Base-by-base conservation (phyloP, 2,113 vertebrate species). In the Stigmatopora nigra region DNA sequence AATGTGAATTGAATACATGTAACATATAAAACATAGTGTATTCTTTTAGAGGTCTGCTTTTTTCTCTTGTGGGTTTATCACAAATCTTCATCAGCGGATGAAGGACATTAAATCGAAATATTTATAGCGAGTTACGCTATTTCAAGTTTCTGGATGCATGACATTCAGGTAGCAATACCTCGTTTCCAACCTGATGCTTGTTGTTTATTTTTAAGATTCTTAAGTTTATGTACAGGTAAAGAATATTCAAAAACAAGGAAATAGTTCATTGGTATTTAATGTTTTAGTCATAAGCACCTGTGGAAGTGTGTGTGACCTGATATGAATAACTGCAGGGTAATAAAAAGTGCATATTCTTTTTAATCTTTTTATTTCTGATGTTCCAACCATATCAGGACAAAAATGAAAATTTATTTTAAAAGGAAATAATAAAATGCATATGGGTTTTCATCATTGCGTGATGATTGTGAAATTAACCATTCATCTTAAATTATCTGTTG, bases 241-340 rank as follows among this genome's bases (percentile, higher is more conserved):
- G 58, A 61, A 60, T 19, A 52, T 47, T 19, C n/a, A 20, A 62
- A 53, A 62, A 52, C 31, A 17, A 12, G 31, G n/a, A 12, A 64
- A 59, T 3, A 10, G 36, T 67, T 62, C 48, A 55, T 3, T 44
- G 10, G 69, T 60, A 15, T 12, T 12, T 12, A 0, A 13, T 48
- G 49, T 31, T 63, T 63, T 17, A 46, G 65, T 47, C 25, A 65
- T 52, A 19, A 31, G 44, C 14, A 46, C 63, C 65, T 78, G 71
- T 69, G 68, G 66, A 71, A 59, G 61, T 63, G 25, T 63, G 25
- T 38, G 46, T 35, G 14, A 66, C 36, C 45, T 71, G 57, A 31
- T 71, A 72, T 72, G 61, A 75, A 61, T 16, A 1, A 6, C 19
- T 70, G 25, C 65, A 20, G n/a, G 58, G 58, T 14, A 20, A 44